Percentiles rank a stretch among this genome's conserved stretches.
phyloP scores from a whole-genome alignment of 2,113 vertebrate genomes.

The Turdus rufiventris region DNA sequence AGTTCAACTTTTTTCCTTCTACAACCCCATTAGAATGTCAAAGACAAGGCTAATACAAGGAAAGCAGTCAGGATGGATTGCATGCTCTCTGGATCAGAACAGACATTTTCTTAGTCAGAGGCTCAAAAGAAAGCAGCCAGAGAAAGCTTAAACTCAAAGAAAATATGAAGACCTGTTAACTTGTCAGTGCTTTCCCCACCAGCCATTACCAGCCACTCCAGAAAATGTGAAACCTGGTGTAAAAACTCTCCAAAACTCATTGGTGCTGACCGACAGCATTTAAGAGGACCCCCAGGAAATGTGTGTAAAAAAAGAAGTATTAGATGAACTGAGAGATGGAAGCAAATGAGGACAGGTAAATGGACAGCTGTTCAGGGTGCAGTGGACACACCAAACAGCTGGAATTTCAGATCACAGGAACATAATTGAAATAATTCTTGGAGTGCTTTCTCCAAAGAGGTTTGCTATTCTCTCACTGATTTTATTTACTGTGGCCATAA shows the following conservation, averaged over 20 bases:
- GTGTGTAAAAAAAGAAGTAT: background rate
- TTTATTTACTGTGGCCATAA: background rate
- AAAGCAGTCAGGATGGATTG: background rate
- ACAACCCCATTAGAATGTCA: background rate
- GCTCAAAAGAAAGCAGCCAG: background rate
- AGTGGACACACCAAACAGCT: background rate
- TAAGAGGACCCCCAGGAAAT: background rate
- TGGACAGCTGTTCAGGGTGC: background rate
- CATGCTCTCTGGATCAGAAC: background rate
- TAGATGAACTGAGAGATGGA: background rate
- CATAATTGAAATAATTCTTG: background rate
- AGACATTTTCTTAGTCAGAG: background rate
- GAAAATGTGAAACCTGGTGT: background rate
- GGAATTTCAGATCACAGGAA: background rate
- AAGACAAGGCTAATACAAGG: background rate
- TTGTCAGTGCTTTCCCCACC: background rate
- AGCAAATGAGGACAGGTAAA: background rate
- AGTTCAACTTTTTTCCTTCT: background rate
- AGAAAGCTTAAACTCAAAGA: background rate
- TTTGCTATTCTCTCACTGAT: background rate
- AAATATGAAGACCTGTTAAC: background rate
- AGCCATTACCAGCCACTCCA: background rate
- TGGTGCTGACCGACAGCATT: background rate
- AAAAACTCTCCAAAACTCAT: background rate
- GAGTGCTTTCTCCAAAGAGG: background rate